These are phyloP conservation scores for Lasioglossum morio DNA, from an alignment of 2,888 invertebrate species.

Conservation along the genomic window DNA sequence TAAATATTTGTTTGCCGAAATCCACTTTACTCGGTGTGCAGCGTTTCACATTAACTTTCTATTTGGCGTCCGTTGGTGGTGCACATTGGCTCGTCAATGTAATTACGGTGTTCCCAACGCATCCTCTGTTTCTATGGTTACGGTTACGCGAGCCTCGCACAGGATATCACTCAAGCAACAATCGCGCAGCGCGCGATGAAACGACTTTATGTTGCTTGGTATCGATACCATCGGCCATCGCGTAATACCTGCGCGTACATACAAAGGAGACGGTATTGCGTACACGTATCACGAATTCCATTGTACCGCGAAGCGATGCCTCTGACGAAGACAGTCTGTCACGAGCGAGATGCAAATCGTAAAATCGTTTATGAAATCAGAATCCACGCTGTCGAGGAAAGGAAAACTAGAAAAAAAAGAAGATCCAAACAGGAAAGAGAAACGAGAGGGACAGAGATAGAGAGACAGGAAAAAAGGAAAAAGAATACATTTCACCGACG, in stretches of 20 bases:
- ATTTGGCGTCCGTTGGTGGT: not conserved
- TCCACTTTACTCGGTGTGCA: not conserved
- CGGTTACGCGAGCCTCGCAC: not conserved
- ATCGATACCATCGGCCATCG: not conserved
- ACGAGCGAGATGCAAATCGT: not conserved
- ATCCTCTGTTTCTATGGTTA: not conserved
- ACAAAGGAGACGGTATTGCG: conserved; percentile 1
- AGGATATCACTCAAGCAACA: conserved; percentile 8
- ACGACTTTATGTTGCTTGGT: not conserved
- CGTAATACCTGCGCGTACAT: not conserved
- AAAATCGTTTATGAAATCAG: conserved; percentile 10
- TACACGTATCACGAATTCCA: conserved; percentile 58
- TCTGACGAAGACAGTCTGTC: not conserved
- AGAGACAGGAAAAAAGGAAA: not conserved
- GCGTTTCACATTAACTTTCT: not conserved
- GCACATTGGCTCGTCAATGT: not conserved
- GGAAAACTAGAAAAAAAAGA: not conserved
- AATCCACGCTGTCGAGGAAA: not conserved
- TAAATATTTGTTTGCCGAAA: not conserved
- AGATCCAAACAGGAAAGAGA: not conserved
- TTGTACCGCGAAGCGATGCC: conserved; percentile 20
- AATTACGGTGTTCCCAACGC: not conserved
- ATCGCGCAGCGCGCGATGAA: not conserved
- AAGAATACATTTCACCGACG: conserved; percentile 72
- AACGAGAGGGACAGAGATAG: not conserved